Evolutionary conservation across 2,113 vertebrate species (phyloP).

Genomic region (Alosa alosa): DNA sequence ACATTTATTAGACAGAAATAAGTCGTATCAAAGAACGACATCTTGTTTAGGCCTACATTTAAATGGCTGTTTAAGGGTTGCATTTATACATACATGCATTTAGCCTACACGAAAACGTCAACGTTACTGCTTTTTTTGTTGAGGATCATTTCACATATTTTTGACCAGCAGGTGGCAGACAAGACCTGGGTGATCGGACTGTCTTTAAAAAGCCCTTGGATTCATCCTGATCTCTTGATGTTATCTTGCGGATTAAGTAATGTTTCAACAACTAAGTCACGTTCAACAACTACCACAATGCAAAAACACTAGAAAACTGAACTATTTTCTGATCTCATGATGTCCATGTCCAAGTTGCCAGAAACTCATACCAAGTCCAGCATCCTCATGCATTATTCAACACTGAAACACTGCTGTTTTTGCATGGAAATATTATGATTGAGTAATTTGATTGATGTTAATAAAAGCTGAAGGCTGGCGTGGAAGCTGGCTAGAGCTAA

Average conservation of each 20-base stretch:
- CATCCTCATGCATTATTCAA: constrained; percentile 5
- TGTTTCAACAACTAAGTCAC: neutral
- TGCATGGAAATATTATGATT: neutral
- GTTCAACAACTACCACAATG: neutral
- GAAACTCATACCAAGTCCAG: neutral
- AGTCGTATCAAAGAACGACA: neutral
- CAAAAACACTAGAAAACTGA: neutral
- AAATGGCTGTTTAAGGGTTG: neutral
- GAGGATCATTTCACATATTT: neutral
- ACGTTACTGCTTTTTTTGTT: neutral
- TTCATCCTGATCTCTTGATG: neutral
- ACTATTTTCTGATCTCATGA: neutral
- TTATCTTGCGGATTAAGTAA: neutral
- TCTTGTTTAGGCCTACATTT: neutral
- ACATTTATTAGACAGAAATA: neutral
- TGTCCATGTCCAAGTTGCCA: neutral
- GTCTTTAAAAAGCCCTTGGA: neutral
- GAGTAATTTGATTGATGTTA: constrained; percentile 1
- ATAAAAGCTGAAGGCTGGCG: neutral
- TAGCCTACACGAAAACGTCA: neutral
- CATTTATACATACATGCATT: neutral
- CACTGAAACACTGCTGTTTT: neutral
- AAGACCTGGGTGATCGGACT: neutral
- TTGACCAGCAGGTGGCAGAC: constrained; percentile 33
- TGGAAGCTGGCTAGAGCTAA: neutral